These are phyloP conservation scores for Mormyrus iriodes DNA, from an alignment of 2,113 vertebrate genomes.

Conservation along the genomic window DNA sequence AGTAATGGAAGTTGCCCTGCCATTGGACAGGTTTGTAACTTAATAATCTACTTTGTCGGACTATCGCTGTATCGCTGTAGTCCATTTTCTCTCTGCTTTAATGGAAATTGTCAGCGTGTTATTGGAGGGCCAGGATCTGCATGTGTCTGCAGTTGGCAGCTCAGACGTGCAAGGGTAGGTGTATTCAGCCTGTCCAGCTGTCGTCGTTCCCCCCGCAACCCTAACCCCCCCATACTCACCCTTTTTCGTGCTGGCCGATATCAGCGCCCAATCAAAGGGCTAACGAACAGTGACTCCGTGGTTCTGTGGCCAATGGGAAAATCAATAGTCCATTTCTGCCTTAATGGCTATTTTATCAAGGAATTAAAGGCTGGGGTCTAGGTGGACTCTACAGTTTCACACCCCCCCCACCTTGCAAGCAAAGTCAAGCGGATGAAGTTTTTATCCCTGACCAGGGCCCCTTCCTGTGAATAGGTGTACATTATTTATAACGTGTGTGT, in stretches of 20 bases:
- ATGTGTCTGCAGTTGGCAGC: conserved; percentile 4
- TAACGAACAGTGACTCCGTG: conserved; percentile 29
- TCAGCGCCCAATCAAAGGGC: conserved; percentile 26
- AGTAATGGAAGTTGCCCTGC: conserved; percentile 17
- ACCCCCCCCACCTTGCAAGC: neutral
- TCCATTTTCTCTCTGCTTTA: conserved; percentile 13
- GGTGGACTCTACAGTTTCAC: neutral
- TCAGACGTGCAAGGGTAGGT: neutral
- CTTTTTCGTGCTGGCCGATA: neutral
- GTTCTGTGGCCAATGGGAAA: conserved; percentile 32
- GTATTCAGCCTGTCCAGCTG: neutral
- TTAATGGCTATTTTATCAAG: conserved; percentile 44
- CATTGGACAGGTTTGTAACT: conserved; percentile 21
- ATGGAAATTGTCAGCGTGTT: conserved; percentile 29
- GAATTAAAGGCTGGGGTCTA: conserved; percentile 30
- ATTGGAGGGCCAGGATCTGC: conserved; percentile 18
- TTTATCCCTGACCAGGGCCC: neutral
- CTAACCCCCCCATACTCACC: neutral
- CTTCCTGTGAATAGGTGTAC: neutral
- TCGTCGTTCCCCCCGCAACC: neutral
- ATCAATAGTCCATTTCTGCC: conserved; percentile 44
- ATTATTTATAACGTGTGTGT: conserved; percentile 5
- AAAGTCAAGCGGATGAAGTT: conserved; percentile 8
- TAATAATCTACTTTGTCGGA: conserved; percentile 33
- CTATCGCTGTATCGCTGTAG: conserved; percentile 27